A percentile compares a stretch with the other conserved stretches of the same genome.
Conservation (phyloP, 1,140 invertebrate genomes). For the Pentalonia nigronervosa region DNA sequence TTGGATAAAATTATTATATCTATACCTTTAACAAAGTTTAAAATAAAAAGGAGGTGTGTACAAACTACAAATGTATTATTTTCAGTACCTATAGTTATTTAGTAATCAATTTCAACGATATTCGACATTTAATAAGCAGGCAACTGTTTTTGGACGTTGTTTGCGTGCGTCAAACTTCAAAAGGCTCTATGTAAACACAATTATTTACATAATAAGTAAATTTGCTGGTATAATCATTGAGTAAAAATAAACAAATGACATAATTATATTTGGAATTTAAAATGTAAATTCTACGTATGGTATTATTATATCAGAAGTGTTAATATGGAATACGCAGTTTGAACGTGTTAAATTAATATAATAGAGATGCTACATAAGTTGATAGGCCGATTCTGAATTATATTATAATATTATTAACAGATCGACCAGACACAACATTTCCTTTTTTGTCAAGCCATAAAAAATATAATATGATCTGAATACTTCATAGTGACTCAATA, state of each 20-base stretch:
- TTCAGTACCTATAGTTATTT: background rate
- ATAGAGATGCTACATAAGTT: background rate
- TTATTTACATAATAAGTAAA: background rate
- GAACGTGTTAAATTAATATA: conserved; percentile 3
- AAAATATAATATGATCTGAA: background rate
- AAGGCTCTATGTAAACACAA: background rate
- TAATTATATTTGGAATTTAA: background rate
- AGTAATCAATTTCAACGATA: background rate
- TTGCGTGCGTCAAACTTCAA: background rate
- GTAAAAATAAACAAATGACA: background rate
- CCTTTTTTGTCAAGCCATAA: background rate
- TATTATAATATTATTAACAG: background rate
- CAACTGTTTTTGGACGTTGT: background rate
- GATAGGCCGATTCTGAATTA: background rate
- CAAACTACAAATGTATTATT: background rate
- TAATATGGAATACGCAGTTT: background rate
- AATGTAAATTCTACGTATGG: background rate
- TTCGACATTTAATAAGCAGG: background rate
- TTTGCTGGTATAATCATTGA: background rate
- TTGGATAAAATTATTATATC: background rate
- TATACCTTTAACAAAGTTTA: background rate
- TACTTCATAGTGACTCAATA: background rate
- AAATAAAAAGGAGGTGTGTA: no score
- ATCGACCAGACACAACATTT: background rate
- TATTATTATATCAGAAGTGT: background rate